These are phyloP conservation scores for Spodoptera exigua DNA, from an alignment of 2,888 invertebrate species.

Conservation along the genomic window DNA sequence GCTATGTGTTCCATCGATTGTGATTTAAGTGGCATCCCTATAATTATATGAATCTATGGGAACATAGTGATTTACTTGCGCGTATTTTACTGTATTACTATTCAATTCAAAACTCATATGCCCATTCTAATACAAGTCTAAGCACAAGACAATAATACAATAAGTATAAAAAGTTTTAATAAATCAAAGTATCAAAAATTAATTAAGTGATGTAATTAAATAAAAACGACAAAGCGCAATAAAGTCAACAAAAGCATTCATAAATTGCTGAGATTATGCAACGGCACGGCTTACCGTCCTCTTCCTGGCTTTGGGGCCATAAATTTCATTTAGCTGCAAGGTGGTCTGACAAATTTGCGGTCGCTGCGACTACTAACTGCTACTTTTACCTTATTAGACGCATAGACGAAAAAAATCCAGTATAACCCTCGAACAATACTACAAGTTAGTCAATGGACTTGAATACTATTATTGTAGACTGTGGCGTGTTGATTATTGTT, in stretches of 20 bases:
- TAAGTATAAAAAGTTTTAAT: not conserved
- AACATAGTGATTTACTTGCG: slow-evolving; percentile 7
- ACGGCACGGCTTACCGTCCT: slow-evolving; percentile 84
- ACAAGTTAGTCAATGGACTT: slow-evolving; percentile 44
- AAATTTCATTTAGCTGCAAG: slow-evolving; percentile 87
- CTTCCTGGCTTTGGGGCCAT: slow-evolving; percentile 84
- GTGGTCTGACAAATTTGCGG: slow-evolving; percentile 89
- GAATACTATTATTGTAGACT: slow-evolving; percentile 56
- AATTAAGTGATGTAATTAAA: slow-evolving; percentile 66
- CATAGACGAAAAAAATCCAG: slow-evolving; percentile 58
- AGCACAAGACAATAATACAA: not conserved
- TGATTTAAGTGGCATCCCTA: slow-evolving; percentile 38
- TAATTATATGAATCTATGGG: slow-evolving; percentile 20
- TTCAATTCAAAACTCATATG: too few relatives aligned
- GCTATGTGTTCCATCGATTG: slow-evolving; percentile 55
- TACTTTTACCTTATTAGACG: slow-evolving; percentile 70
- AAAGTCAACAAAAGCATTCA: slow-evolving; percentile 81
- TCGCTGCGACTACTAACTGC: slow-evolving; percentile 73
- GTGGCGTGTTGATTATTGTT: slow-evolving; percentile 59
- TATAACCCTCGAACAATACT: slow-evolving; percentile 48
- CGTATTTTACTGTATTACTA: not conserved
- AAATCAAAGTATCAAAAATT: slow-evolving; percentile 47
- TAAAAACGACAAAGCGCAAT: slow-evolving; percentile 79
- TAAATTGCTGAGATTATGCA: slow-evolving; percentile 88
- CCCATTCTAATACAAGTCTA: not conserved